Evolutionary conservation across 2,113 vertebrate species (phyloP).

Genomic region (Egretta garzetta): DNA sequence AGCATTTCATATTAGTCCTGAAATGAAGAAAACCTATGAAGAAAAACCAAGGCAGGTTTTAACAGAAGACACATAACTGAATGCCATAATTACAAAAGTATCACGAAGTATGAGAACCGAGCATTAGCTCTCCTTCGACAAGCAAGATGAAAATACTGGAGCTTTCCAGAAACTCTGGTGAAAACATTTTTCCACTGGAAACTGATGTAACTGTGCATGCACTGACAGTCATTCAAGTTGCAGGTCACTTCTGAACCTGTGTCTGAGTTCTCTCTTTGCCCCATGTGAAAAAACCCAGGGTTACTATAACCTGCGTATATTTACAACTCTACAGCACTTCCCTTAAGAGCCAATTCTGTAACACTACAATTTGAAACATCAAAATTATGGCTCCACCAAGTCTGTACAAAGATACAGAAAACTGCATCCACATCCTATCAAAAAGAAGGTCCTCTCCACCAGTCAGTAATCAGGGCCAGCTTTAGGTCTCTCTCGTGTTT

Average conservation of each 20-base stretch:
- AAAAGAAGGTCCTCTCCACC: neutral
- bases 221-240: neutral
- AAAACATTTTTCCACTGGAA: neutral
- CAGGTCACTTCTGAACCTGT: neutral
- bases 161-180: neutral
- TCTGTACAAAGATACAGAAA: neutral
- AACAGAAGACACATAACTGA: neutral
- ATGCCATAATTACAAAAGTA: neutral
- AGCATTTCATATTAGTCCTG: neutral
- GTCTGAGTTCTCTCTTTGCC: neutral
- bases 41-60: neutral
- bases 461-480: neutral
- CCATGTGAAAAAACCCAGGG: neutral
- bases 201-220: neutral
- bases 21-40: neutral
- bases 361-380: no score
- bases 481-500: neutral
- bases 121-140: neutral
- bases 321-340: neutral
- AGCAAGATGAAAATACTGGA: neutral
- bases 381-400: neutral
- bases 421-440: neutral
- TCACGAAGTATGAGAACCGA: neutral
- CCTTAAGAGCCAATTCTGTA: neutral
- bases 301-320: neutral